Base-by-base conservation (phyloP, 2,797 vertebrate genomes). In the Lepus oiostolus region DNA sequence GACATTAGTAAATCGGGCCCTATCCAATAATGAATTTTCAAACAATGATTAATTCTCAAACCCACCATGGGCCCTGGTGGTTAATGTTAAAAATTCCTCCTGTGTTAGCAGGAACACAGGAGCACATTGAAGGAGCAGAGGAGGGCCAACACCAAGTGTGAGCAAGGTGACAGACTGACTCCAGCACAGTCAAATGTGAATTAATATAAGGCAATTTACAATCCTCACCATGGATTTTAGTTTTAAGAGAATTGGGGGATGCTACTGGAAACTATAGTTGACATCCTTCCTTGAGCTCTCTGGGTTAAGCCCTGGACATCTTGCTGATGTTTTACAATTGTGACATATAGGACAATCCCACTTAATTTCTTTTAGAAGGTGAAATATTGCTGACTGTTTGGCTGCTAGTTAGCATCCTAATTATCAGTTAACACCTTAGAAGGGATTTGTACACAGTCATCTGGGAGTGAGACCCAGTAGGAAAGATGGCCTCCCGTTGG, bases 321-420 rank as follows among this genome's bases (percentile, higher is more conserved):
- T 77, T 76, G 72, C 30, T n/a, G 68, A 74, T 9, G 54, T 30
- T 68, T 16, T 10, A 16, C 54, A 72, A 17, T 60, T 86, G 74
- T 47, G 42, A 76, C 93, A 81, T 75, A 76, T 21, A 7, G 52
- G 72, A 26, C 52, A 87, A n/a, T 68, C 26, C 26, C n/a, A 68
- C 26, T 70, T 76, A 72, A 72, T 91, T 93, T 62, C 38, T 60
- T 79, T 85, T 81, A 75, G 74, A 89, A 91, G n/a, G 14, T 86
- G 63, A 93, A 74, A 67, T 62, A 58, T 81, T 24, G 11, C 24
- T 30, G 88, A n/a, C 52, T 85, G 74, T 22, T 28, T 42, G 32
- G 68, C 71, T 94, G 65, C 84, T 94, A 28, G 72, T 88, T 93
- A 93, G 77, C 74, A 70, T 76, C 26, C 82, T 85, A 60, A 92